phyloP scores from a whole-genome alignment of 2,888 invertebrate species.

The Deilephila elpenor region DNA sequence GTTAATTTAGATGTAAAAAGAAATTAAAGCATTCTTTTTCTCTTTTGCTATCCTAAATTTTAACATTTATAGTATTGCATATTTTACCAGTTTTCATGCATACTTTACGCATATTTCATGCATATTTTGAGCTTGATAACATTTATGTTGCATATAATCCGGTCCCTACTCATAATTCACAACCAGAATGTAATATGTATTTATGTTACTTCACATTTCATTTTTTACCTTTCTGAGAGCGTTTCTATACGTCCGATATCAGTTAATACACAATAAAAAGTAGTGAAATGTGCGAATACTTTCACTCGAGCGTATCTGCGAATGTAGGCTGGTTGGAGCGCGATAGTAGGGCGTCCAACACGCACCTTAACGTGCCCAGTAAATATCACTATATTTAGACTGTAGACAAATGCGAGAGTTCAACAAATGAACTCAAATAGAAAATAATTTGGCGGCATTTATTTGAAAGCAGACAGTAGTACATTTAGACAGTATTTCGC shows the following conservation, averaged over 20 bases:
- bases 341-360: neutral
- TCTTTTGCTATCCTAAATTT: too few relatives aligned
- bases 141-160: too few relatives aligned
- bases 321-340: neutral
- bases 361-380: neutral
- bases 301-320: constrained; percentile 6
- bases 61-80: too few relatives aligned
- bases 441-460: neutral
- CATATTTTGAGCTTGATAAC: too few relatives aligned
- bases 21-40: too few relatives aligned
- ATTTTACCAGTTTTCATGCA: too few relatives aligned
- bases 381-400: neutral
- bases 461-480: neutral
- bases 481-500: neutral
- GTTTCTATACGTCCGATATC: neutral
- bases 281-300: neutral
- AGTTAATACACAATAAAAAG: neutral
- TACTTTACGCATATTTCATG: too few relatives aligned
- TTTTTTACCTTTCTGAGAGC: neutral
- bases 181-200: too few relatives aligned
- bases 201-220: too few relatives aligned
- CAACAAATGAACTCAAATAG: neutral
- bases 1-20: too few relatives aligned
- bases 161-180: too few relatives aligned
- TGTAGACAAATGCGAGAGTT: neutral